Conservation (phyloP, 2,888 invertebrate species). For the Agrochola lychnidis region DNA sequence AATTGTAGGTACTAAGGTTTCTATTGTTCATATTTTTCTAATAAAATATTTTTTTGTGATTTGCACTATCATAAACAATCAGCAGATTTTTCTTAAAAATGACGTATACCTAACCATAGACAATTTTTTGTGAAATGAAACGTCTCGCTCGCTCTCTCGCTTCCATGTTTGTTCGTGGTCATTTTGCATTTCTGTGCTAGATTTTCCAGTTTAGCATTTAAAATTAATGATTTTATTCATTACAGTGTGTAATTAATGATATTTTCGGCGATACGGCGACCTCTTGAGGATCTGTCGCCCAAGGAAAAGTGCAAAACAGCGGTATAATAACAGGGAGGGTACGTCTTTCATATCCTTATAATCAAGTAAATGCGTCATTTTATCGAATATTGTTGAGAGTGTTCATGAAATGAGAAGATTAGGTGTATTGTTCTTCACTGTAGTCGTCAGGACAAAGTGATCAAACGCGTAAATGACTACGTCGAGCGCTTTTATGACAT, state of each 20-base stretch:
- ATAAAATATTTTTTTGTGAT: neutral
- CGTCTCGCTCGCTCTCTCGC: conserved; percentile 86
- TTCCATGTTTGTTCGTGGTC: conserved; percentile 91
- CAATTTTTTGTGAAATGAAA: conserved; percentile 77
- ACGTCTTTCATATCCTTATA: conserved; percentile 89
- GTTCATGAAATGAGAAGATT: conserved; percentile 76
- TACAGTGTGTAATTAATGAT: conserved; percentile 89
- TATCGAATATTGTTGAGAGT: conserved; percentile 84
- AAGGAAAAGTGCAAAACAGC: conserved; percentile 86
- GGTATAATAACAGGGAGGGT: conserved; percentile 90
- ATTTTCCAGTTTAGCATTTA: conserved; percentile 87
- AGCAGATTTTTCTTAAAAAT: conserved; percentile 67
- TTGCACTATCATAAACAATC: conserved; percentile 63
- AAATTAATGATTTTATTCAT: conserved; percentile 85
- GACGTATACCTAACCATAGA: conserved; percentile 81
- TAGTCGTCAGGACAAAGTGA: conserved; percentile 57
- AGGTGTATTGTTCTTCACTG: conserved; percentile 62
- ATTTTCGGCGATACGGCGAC: conserved; percentile 87
- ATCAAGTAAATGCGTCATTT: conserved; percentile 91
- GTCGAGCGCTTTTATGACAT: conserved; percentile 77
- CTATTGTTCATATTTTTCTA: neutral
- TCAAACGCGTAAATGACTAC: conserved; percentile 62
- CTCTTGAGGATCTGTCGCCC: conserved; percentile 88
- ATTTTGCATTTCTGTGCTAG: conserved; percentile 89
- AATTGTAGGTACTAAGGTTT: too few species aligned